Conservation (phyloP, 2,113 vertebrate species). For the Paradoxurus hermaphroditus region DNA sequence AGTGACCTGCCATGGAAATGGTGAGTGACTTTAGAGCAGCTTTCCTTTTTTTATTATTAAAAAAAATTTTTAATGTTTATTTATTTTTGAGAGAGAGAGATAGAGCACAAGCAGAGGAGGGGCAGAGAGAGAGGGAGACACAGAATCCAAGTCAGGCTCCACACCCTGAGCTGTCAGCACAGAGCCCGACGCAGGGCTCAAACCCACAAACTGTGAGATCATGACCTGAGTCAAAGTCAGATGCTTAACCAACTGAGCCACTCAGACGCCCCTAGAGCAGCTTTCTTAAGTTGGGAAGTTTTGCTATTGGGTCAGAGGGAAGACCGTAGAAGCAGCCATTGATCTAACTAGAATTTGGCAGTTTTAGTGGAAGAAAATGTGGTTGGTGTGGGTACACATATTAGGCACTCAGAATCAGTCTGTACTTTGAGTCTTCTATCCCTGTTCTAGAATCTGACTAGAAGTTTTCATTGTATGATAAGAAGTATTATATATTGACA, state of each 20-base stretch:
- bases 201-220: no score
- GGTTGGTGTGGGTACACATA: no score
- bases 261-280: not conserved
- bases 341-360: not conserved
- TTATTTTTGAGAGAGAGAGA: no score
- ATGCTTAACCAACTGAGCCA: no score
- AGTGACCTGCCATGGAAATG: not conserved
- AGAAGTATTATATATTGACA: not conserved
- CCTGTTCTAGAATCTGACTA: not conserved
- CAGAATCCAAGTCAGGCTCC: no score
- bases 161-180: no score
- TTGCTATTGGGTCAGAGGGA: not conserved
- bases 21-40: not conserved
- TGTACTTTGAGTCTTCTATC: not conserved
- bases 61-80: no score
- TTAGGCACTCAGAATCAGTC: not conserved
- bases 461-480: not conserved
- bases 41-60: not conserved
- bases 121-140: no score
- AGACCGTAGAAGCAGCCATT: not conserved
- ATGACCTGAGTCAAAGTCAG: no score
- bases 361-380: not conserved
- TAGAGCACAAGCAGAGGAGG: no score
- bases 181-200: no score
- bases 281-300: not conserved